Conservation (phyloP, 2,888 invertebrate genomes). For the Neoaliturus tenellus region DNA sequence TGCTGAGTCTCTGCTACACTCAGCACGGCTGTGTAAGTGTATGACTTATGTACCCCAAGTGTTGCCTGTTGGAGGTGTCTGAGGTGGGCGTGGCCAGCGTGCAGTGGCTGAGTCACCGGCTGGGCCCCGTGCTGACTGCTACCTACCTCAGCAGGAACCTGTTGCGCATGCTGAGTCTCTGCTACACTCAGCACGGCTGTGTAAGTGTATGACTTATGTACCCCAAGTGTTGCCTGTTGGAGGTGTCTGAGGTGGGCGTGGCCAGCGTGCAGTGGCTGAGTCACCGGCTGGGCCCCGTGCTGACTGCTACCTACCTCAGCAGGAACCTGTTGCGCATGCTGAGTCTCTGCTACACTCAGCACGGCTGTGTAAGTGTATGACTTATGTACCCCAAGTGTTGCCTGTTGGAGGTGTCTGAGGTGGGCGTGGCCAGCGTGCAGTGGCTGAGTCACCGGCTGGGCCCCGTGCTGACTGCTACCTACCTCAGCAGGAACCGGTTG, state of each 20-base stretch:
- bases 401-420: slow-evolving; percentile 67
- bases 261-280: slow-evolving; percentile 95
- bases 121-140: slow-evolving; percentile 96
- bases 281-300: slow-evolving; percentile 94
- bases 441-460: slow-evolving; percentile 97
- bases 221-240: slow-evolving; percentile 80
- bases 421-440: slow-evolving; percentile 85
- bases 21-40: slow-evolving; percentile 47
- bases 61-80: slow-evolving; percentile 65
- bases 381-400: slow-evolving; percentile 61
- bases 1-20: slow-evolving; percentile 94
- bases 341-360: slow-evolving; percentile 70
- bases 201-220: slow-evolving; percentile 87
- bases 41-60: slow-evolving; percentile 60
- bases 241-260: slow-evolving; percentile 72
- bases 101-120: slow-evolving; percentile 93
- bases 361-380: background rate
- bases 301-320: slow-evolving; percentile 93
- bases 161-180: slow-evolving; percentile 90
- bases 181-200: slow-evolving; percentile 78
- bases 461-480: slow-evolving; percentile 94
- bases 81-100: slow-evolving; percentile 82
- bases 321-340: slow-evolving; percentile 95
- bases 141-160: slow-evolving; percentile 93
- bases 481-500: slow-evolving; percentile 92